Base-by-base conservation (phyloP, 1,140 invertebrate genomes). In the Atopsyche davidsoni region DNA sequence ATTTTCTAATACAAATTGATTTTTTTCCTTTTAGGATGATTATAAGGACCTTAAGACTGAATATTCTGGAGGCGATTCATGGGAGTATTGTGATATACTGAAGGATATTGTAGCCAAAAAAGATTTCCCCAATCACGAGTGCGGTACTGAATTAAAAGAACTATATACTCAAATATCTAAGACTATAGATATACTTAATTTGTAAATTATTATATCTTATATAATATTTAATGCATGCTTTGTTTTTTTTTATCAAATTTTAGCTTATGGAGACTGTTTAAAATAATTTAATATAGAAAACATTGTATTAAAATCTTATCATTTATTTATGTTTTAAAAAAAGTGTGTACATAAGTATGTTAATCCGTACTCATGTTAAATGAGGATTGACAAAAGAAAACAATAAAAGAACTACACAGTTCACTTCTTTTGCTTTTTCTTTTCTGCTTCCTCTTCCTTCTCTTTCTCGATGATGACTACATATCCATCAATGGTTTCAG, bases 401-500 rank as follows among this genome's bases (percentile, higher is more conserved):
- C 62, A 66, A 64, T 62, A 47, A 62, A 62, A 34, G 21, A 24
- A 11, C 14, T 60, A 51, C 39, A 25, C 50, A 50, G 71, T n/a
- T 80, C 77, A 86, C 75, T 91, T 91, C 75, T 95, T 96, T 62
- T 93, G 87, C 66, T 97, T 97, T 67, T 97, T 96, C 78, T 96
- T 96, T 64, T 97, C 94, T 23, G 91, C 92, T 68, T 98, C 95
- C 62, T 95, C 92, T 73, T 97, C 94, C 62, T 96, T 97, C 66
- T 98, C 95, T 70, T 94, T 96, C 67, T 98, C 94, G 62, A 98
- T 96, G 64, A 92, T 85, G 36, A 82, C 82, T 3, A 98, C 93
- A 73, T 93, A 95, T 55, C 87, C 82, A 45, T 94, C 92, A 57
- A 98, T 93, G 38, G 89, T 89, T 34, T 90, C 86, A 34, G 82